Percentiles rank a stretch among this genome's conserved stretches.
Evolutionary conservation across 2,113 vertebrate species (phyloP).

Genomic region (Oryctolagus cuniculus): mOryCun1.1 NC_091444.1:9554501-9555000

Average conservation of each 20-base stretch:
- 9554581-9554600: not conserved
- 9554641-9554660: not conserved
- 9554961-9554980: no score
- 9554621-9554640: not conserved
- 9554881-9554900: no score
- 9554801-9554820: no score
- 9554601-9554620: not conserved
- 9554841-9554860: no score
- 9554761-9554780: not conserved
- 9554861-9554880: no score
- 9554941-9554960: no score
- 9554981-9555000: no score
- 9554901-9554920: no score
- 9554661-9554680: not conserved
- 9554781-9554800: not conserved
- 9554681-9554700: not conserved
- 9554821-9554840: no score
- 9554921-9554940: no score
- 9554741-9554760: slow-evolving; percentile 23
- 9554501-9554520: not conserved
- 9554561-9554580: not conserved
- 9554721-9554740: not conserved
- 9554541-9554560: not conserved
- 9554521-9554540: not conserved
- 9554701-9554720: not conserved